Conservation (phyloP, 1,140 invertebrate species). For the Lepidotrigona ventralis region DNA sequence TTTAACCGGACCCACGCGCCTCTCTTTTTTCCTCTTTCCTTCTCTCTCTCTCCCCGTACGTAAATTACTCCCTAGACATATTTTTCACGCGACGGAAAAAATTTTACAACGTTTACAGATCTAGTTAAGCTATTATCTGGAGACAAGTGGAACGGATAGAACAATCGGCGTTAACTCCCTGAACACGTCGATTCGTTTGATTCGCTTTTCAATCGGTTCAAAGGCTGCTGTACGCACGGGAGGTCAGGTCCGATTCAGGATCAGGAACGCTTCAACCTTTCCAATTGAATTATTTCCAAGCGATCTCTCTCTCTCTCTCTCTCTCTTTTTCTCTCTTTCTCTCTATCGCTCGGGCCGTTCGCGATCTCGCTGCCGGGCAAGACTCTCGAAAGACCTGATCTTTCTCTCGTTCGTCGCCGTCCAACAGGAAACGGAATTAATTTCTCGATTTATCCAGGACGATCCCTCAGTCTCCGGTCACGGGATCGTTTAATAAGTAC, state of each 20-base stretch:
- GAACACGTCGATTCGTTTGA: conserved; percentile 4
- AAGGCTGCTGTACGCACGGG: neutral
- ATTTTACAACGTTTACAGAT: neutral
- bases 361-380: neutral
- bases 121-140: neutral
- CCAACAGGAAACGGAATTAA: neutral
- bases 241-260: neutral
- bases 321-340: too few relatives aligned
- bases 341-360: neutral
- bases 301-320: neutral
- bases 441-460: neutral
- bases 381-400: too few relatives aligned
- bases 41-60: neutral
- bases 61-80: neutral
- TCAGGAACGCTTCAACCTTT: neutral
- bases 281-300: conserved; percentile 10
- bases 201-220: neutral
- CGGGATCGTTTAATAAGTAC: conserved; percentile 25
- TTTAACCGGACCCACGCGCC: neutral
- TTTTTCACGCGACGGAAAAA: neutral
- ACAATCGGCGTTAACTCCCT: neutral
- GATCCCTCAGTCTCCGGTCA: neutral
- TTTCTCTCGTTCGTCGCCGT: too few relatives aligned
- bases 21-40: neutral
- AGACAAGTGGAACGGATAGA: neutral